Evolutionary conservation across 2,797 vertebrate genomes (phyloP).

Genomic region (Rallus crepitans): DNA sequence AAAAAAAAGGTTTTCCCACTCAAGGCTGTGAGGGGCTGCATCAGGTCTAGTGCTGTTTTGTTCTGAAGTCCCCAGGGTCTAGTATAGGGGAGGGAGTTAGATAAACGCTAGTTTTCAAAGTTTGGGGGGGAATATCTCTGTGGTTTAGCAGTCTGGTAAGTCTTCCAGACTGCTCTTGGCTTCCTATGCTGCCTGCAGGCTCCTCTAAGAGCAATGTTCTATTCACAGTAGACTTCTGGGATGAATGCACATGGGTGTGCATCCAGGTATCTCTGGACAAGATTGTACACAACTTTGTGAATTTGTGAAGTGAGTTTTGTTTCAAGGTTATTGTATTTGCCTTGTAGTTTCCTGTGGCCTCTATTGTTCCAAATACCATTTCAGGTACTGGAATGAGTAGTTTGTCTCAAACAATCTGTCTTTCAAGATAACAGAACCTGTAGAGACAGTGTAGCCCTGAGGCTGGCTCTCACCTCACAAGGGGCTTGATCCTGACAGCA

Average conservation of each 20-base stretch:
- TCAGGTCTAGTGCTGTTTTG: not conserved
- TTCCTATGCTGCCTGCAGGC: not conserved
- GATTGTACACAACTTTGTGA: not conserved
- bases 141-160: not conserved
- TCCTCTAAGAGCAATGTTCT: not conserved
- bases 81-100: not conserved
- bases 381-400: no score
- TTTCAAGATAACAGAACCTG: no score
- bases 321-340: not conserved
- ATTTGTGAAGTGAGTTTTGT: not conserved
- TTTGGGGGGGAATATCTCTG: not conserved
- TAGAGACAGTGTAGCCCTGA: no score
- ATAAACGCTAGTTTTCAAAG: not conserved
- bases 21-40: not conserved
- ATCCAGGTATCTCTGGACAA: not conserved
- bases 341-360: not conserved
- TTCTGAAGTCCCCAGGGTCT: not conserved
- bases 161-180: not conserved
- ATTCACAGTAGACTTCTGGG: not conserved
- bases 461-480: no score
- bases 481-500: no score
- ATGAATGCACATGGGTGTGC: not conserved
- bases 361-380: no score
- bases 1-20: not conserved
- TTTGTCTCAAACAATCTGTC: no score